phyloP scores from a whole-genome alignment of 2,113 vertebrate species.

The Tachysurus vachellii region DNA sequence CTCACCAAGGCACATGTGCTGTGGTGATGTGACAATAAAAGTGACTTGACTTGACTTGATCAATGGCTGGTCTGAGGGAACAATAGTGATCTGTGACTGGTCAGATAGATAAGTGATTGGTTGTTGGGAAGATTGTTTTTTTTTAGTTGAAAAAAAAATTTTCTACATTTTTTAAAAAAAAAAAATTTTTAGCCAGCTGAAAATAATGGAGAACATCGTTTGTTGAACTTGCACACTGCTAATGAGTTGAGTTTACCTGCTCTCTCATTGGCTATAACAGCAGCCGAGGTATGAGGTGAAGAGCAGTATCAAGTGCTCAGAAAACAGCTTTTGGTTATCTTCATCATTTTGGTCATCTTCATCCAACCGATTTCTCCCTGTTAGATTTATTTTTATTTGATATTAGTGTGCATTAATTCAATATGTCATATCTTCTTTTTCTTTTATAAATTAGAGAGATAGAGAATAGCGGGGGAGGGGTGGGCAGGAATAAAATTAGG shows the following conservation, averaged over 20 bases:
- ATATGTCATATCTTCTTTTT: not conserved
- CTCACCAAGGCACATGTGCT: too few relatives aligned
- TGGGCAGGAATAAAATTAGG: slow-evolving; percentile 7
- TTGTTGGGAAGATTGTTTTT: too few relatives aligned
- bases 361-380: not conserved
- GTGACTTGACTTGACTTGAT: too few relatives aligned
- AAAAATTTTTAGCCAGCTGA: too few relatives aligned
- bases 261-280: not conserved
- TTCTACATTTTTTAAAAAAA: too few relatives aligned
- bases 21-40: too few relatives aligned
- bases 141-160: too few relatives aligned
- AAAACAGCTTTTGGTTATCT: not conserved
- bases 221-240: not conserved
- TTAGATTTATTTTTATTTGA: not conserved
- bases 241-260: not conserved
- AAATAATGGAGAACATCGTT: not conserved
- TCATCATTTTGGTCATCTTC: not conserved
- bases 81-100: too few relatives aligned
- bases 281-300: not conserved
- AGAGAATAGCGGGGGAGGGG: not conserved
- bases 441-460: not conserved
- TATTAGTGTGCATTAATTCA: not conserved
- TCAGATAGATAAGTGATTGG: too few relatives aligned
- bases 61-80: too few relatives aligned
- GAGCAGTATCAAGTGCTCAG: not conserved